phyloP scores from a whole-genome alignment of 1,140 invertebrate genomes.

The Drosophila arawakana region DNA sequence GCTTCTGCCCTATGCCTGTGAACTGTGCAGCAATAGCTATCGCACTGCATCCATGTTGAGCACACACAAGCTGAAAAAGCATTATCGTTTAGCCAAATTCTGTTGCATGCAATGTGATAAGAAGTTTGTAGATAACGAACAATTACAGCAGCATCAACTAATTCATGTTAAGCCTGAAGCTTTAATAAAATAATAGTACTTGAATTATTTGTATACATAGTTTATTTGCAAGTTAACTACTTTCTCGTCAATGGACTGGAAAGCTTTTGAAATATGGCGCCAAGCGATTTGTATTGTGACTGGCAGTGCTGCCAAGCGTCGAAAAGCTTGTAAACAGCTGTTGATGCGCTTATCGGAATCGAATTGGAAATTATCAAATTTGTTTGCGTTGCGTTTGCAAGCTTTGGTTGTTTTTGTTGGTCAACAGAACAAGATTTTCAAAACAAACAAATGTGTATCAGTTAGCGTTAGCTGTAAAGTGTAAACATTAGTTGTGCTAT shows the following conservation, averaged over 20 bases:
- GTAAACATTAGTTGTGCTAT: slow-evolving; percentile 14
- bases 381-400: slow-evolving; percentile 50
- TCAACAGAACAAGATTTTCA: background rate
- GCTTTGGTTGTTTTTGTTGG: slow-evolving; percentile 5
- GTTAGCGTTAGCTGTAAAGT: slow-evolving; percentile 30
- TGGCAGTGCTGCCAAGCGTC: slow-evolving; percentile 35
- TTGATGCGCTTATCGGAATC: slow-evolving; percentile 25
- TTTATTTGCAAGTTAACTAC: background rate
- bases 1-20: slow-evolving; percentile 48
- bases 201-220: background rate
- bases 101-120: slow-evolving; percentile 47
- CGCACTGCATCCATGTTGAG: slow-evolving; percentile 54
- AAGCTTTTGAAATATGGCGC: slow-evolving; percentile 16
- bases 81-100: slow-evolving; percentile 46
- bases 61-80: slow-evolving; percentile 56
- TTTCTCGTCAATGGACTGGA: background rate
- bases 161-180: slow-evolving; percentile 38
- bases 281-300: background rate
- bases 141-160: slow-evolving; percentile 30
- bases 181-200: background rate
- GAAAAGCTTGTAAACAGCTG: slow-evolving; percentile 43
- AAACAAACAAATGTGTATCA: slow-evolving; percentile 43
- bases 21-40: slow-evolving; percentile 51
- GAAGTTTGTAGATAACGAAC: slow-evolving; percentile 42
- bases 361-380: slow-evolving; percentile 21